Evolutionary conservation across 2,888 invertebrate genomes (phyloP).

Genomic region (Ormyrus pomaceus): DNA sequence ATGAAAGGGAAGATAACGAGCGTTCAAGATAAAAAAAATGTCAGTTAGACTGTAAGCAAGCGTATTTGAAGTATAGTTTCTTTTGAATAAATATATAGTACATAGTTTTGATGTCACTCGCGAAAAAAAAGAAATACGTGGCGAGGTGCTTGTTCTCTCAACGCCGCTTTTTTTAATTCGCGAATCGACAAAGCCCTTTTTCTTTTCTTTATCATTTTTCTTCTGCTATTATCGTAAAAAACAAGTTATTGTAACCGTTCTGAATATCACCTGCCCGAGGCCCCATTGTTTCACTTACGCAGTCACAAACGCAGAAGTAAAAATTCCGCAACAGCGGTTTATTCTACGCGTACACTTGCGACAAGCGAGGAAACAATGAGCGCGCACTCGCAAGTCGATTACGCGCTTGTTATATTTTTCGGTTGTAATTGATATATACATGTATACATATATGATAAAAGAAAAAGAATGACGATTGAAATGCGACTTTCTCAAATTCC

Average conservation of each 20-base stretch:
- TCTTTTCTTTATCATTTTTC: conserved; percentile 24
- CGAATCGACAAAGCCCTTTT: conserved; percentile 2
- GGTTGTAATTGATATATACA: conserved; percentile 46
- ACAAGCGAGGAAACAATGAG: conserved; percentile 19
- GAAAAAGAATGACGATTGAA: conserved; percentile 30
- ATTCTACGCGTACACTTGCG: conserved; percentile 10
- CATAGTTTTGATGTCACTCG: conserved; percentile 35
- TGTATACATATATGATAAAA: conserved; percentile 23
- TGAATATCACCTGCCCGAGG: conserved; percentile 49
- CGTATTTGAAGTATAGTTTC: conserved; percentile 33
- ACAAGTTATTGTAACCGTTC: conserved; percentile 51
- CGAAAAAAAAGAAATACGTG: conserved; percentile 23
- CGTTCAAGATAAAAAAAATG: conserved; percentile 13
- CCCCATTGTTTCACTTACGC: conserved; percentile 37
- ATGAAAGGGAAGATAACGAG: conserved; percentile 25
- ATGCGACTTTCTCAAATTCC: conserved; percentile 41
- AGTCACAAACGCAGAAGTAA: conserved; percentile 27
- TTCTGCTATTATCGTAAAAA: conserved; percentile 36
- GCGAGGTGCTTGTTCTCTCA: conserved; percentile 30
- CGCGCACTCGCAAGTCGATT: conserved; percentile 2
- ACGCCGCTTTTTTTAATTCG: conserved; percentile 19
- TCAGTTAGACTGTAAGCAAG: conserved; percentile 31
- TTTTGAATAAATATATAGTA: conserved; percentile 25
- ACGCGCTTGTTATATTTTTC: conserved; percentile 38
- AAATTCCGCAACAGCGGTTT: conserved; percentile 41